These are phyloP conservation scores for Neocloeon triangulifer DNA, from an alignment of 1,140 invertebrate genomes.

Conservation along the genomic window DNA sequence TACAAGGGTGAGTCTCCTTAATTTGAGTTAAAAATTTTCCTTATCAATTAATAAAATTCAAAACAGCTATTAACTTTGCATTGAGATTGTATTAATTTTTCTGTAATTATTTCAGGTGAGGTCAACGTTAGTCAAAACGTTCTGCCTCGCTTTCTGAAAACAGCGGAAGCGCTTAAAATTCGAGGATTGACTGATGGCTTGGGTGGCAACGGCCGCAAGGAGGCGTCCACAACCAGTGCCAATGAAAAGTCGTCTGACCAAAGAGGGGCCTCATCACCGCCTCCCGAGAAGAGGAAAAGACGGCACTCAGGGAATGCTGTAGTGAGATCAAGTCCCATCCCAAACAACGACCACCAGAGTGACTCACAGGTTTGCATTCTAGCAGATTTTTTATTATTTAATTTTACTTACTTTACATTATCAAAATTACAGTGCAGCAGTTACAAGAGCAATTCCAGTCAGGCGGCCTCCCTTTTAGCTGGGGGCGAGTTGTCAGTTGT, in stretches of 20 bases:
- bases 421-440: constrained; percentile 23
- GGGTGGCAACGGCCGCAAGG: constrained; percentile 20
- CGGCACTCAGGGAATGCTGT: constrained; percentile 41
- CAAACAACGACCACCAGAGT: constrained; percentile 34
- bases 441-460: constrained; percentile 36
- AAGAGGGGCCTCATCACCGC: constrained; percentile 16
- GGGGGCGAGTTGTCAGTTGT: constrained; percentile 34
- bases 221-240: constrained; percentile 19
- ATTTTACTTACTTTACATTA: background rate
- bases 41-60: too few relatives aligned
- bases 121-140: constrained; percentile 72
- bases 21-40: too few relatives aligned
- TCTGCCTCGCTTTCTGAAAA: constrained; percentile 70
- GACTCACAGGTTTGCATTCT: constrained; percentile 44
- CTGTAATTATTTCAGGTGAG: too few relatives aligned
- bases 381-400: constrained; percentile 5
- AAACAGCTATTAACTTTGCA: too few relatives aligned
- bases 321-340: too few relatives aligned
- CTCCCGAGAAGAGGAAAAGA: constrained; percentile 39
- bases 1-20: too few relatives aligned
- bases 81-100: too few relatives aligned
- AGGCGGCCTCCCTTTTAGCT: constrained; percentile 25
- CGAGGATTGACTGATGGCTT: constrained; percentile 70
- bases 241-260: constrained; percentile 16
- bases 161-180: constrained; percentile 74